Base-by-base conservation (phyloP, 2,888 invertebrate species). In the Noctuana brunneofusca region DNA sequence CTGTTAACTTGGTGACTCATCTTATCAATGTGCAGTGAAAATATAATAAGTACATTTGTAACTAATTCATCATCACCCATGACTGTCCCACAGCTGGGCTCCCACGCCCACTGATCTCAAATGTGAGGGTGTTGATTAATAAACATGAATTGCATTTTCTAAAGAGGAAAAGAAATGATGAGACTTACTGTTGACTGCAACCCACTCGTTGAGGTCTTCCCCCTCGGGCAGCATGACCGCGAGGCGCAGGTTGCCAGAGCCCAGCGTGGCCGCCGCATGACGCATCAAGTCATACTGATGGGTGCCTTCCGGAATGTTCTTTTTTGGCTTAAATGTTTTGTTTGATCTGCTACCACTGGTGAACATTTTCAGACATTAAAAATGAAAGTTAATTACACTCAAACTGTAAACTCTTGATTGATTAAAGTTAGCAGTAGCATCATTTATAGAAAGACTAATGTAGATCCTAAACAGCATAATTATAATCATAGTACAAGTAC, bases 171-270 rank as follows among this genome's bases (percentile, higher is more conserved):
- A 9, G 16, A 16, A 18, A 9, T 12, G 27, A 27, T 11, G 22
- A 38, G 14, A 20, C 97, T 95, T 88, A 98, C 99, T 99, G 85
- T 99, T 99, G 50, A 99, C 99, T 60, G 99, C 99, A 46, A 99
- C 98, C 99, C 99, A 99, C 93, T 99, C 99, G 81, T 99, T 99
- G 69, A 98, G 94, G 91, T 99, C 99, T 91, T 99, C 99, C 38
- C 99, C 99, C 86, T 99, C 99, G 0, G 99, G 99, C 72, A 99
- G 92, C 94, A 97, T 96, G 60, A 99, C 99, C 49, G 99, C 99
- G 67, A 98, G 94, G 67, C 99, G 93, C 70, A 99, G 93, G 92
- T 99, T 99, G 22, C 99, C 99, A 52, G 98, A 99, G 63, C 99
- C 99, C 48, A 99, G 92, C 0, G 99, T 99, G 64, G 98, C 98